Evolutionary conservation across 2,888 invertebrate species (phyloP).

Genomic region (Neelides folsomi): DNA sequence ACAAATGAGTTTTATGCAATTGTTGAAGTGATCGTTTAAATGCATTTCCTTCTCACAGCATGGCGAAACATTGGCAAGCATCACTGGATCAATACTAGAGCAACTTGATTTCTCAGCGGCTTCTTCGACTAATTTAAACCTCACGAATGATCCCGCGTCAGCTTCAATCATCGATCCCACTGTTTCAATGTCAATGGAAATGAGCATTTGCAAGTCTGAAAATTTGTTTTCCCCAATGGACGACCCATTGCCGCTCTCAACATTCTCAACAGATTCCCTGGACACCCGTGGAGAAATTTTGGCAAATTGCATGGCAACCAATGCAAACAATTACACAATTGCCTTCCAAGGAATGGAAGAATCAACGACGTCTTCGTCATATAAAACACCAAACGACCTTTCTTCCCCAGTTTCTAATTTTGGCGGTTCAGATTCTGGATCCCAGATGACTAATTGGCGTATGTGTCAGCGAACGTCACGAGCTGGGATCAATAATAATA

Average conservation of each 20-base stretch:
- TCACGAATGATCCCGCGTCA: conserved; percentile 34
- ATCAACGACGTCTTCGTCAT: conserved; percentile 19
- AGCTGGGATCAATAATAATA: conserved; percentile 19
- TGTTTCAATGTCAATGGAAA: conserved; percentile 48
- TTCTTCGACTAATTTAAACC: not conserved
- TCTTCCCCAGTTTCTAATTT: conserved; percentile 10
- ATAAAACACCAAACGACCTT: conserved; percentile 13
- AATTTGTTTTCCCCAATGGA: conserved; percentile 74
- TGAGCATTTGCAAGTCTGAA: conserved; percentile 84
- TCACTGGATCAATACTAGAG: conserved; percentile 66
- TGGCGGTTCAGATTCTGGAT: conserved; percentile 12
- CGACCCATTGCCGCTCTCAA: conserved; percentile 48
- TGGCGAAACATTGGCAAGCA: conserved; percentile 70
- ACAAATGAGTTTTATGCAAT: too few species aligned
- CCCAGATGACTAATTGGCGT: conserved; percentile 24
- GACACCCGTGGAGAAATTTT: conserved; percentile 71
- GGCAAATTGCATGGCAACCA: conserved; percentile 69
- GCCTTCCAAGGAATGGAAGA: conserved; percentile 86
- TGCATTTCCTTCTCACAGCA: conserved; percentile 39
- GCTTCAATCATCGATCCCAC: conserved; percentile 61
- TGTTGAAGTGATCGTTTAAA: not conserved
- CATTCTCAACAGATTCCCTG: conserved; percentile 79
- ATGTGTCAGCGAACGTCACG: conserved; percentile 16
- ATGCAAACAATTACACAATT: conserved; percentile 88
- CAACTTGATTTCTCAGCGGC: conserved; percentile 52